Percentiles rank a stretch among this genome's conserved stretches.
These are phyloP conservation scores for Spodoptera picta DNA, from an alignment of 2,888 invertebrate genomes.

Conservation along the genomic window DNA sequence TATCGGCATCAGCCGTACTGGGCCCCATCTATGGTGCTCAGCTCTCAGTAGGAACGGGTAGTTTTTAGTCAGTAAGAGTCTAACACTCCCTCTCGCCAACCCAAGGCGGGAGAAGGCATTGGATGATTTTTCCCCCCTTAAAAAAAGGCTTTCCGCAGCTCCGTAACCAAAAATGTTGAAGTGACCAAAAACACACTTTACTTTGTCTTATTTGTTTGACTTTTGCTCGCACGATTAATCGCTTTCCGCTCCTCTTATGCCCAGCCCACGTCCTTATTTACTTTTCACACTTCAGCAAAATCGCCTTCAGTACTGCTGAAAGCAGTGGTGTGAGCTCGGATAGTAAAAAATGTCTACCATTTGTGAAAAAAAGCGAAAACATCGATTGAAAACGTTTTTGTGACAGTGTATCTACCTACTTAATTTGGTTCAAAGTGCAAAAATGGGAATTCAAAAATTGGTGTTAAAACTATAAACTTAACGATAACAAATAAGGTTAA, in stretches of 20 bases:
- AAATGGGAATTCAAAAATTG: constrained; percentile 14
- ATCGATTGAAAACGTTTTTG: constrained; percentile 22
- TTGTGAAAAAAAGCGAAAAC: constrained; percentile 11
- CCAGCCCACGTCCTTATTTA: constrained; percentile 3
- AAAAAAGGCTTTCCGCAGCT: too few relatives aligned
- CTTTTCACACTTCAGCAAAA: constrained; percentile 52
- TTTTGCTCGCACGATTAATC: neutral
- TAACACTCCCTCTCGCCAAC: too few relatives aligned
- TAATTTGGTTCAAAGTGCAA: neutral
- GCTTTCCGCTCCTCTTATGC: constrained; percentile 26
- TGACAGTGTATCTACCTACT: constrained; percentile 30
- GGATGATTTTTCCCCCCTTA: too few relatives aligned
- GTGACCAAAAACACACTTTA: neutral
- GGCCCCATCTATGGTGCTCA: too few relatives aligned
- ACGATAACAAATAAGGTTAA: neutral
- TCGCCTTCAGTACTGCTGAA: constrained; percentile 26
- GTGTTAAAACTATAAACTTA: constrained; percentile 20
- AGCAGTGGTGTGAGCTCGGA: constrained; percentile 42
- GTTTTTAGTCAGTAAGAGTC: too few relatives aligned
- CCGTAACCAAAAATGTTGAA: too few relatives aligned
- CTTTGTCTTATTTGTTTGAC: too few relatives aligned
- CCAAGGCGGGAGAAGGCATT: too few relatives aligned
- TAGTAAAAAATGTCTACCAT: constrained; percentile 31
- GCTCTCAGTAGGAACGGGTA: too few relatives aligned
- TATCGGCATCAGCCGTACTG: too few relatives aligned